These are phyloP conservation scores for Theretra japonica DNA, from an alignment of 2,888 invertebrate genomes.

Conservation along the genomic window DNA sequence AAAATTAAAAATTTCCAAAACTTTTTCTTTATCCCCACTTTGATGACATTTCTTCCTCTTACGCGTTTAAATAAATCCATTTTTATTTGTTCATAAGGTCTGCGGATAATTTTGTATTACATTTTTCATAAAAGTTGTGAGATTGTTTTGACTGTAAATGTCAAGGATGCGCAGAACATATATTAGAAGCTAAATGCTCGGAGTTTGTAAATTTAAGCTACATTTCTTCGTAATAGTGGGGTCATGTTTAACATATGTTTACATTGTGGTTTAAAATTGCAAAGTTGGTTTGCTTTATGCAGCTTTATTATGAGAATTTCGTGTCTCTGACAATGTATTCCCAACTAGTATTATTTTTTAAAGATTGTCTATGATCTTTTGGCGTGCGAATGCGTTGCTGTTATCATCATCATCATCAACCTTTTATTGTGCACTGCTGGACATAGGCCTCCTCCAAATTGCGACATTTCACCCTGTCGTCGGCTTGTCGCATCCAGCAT, in stretches of 20 bases:
- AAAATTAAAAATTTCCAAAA: background rate
- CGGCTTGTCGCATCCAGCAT: too few species aligned
- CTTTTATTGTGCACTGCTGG: too few species aligned
- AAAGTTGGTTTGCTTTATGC: too few species aligned
- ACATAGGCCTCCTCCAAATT: too few species aligned
- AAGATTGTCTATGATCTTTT: too few species aligned
- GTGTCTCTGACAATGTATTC: too few species aligned
- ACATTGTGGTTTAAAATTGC: background rate
- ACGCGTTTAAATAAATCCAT: slow-evolving; percentile 8
- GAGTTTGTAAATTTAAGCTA: background rate
- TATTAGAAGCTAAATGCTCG: background rate
- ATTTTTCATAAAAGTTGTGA: background rate
- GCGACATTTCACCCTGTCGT: too few species aligned
- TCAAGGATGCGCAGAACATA: background rate
- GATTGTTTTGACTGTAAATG: slow-evolving; percentile 6
- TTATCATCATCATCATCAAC: too few species aligned
- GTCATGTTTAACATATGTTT: background rate
- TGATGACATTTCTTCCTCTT: background rate
- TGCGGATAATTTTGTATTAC: background rate
- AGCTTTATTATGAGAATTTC: too few species aligned
- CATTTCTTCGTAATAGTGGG: background rate
- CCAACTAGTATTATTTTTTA: too few species aligned
- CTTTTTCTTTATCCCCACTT: background rate
- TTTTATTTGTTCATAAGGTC: slow-evolving; percentile 26
- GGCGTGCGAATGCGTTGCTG: too few species aligned